Evolutionary conservation across 23 tunicate genomes (phyloP).

Genomic region (Corella eumyota): DNA sequence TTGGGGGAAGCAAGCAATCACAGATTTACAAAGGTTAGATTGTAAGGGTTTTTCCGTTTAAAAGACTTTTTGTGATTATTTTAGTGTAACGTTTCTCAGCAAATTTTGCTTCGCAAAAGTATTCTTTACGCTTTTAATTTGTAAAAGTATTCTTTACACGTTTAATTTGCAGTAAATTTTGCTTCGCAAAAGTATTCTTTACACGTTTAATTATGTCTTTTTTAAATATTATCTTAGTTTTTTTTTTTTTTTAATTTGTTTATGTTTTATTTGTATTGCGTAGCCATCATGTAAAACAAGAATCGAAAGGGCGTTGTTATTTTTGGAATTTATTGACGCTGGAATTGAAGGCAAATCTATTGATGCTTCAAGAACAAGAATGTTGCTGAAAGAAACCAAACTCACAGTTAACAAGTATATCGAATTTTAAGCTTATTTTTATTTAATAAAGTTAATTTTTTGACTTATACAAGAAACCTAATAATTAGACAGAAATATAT

Average conservation of each 20-base stretch:
- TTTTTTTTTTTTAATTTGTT: not conserved
- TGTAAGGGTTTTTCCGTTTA: not conserved
- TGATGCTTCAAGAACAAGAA: constrained; percentile 13
- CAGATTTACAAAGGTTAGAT: constrained; percentile 39
- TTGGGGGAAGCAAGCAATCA: constrained; percentile 32
- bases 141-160: too few relatives aligned
- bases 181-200: not conserved
- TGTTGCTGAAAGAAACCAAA: constrained; percentile 13
- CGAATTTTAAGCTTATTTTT: too few relatives aligned
- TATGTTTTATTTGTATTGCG: not conserved
- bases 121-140: not conserved
- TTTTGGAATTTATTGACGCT: constrained; percentile 44
- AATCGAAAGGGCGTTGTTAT: constrained; percentile 31
- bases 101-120: not conserved
- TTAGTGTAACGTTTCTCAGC: too few relatives aligned
- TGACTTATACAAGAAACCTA: too few relatives aligned
- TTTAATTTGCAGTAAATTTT: too few relatives aligned
- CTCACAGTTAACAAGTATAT: constrained; percentile 13
- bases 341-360: constrained; percentile 33
- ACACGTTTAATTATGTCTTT: not conserved
- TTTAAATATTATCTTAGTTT: not conserved
- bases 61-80: not conserved
- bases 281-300: constrained; percentile 45
- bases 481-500: too few relatives aligned
- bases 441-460: too few relatives aligned